Evolutionary conservation across 2,888 invertebrate genomes (phyloP), one percentile per base, ranked within the genome.

Genomic region (Noctua janthe): DNA sequence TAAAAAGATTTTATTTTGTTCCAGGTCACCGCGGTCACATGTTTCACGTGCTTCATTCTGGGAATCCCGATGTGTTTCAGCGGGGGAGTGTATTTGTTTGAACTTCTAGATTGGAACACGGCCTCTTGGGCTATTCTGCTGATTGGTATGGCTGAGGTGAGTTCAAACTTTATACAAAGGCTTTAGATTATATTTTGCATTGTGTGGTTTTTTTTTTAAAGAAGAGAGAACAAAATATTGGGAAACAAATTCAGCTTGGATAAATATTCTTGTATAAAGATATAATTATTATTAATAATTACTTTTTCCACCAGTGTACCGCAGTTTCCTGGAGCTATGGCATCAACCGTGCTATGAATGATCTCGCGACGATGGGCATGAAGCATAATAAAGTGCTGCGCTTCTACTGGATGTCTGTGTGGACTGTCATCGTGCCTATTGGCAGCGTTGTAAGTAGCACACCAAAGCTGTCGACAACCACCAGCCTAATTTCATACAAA

Each of bases 21-120:
- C 0, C 93, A 97, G 96, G 98, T 98, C 49, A 98, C 98, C 7
- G 96, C 97, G 0, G 95, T 94, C 43, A 98, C 98, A n/a, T 98
- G 98, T 93, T 91, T 97, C 67, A 89, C 94, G 1, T 98, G 98
- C 90, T 98, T 98, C 94, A 86, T 98, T 20, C 95, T 98, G 69
- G 98, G 98, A 0, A 91, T 98, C 62, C 98, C 98, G 51, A 98
- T 98, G 98, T 98, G 98, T 92, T 98, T 98, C 92, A 97, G 98
- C 89, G 98, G 98, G 8, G 98, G 98, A 20, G 97, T 98, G 78
- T 98, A 98, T 91, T 94, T 98, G 86, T 98, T 98, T 91, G 98
- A 98, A 11, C 92, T 98, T 76, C 97, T 98, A 94, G 98, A 98
- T 94, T 98, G 98, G 98, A 98, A 98, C 93, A 98, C 98, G 0